Conservation (phyloP, 2,888 invertebrate genomes). For the Tipula helvola region DNA sequence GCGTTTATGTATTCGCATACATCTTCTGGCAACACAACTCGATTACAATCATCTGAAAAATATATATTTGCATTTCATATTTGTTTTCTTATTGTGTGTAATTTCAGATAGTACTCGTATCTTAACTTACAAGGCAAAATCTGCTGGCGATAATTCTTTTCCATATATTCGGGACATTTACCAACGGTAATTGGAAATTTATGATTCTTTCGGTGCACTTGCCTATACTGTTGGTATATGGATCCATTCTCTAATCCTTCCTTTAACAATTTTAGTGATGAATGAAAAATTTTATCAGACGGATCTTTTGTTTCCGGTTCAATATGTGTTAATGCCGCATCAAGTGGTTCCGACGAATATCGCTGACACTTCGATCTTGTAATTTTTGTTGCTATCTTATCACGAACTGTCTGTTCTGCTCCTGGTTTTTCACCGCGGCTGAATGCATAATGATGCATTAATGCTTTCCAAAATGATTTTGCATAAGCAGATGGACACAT, state of each 20-base stretch:
- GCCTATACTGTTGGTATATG: conserved; percentile 87
- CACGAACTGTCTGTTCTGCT: not conserved
- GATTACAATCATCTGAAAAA: conserved; percentile 74
- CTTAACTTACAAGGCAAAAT: conserved; percentile 73
- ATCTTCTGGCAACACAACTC: conserved; percentile 66
- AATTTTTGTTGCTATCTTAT: not conserved
- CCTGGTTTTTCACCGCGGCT: not conserved
- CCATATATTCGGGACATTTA: conserved; percentile 65
- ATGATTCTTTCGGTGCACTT: conserved; percentile 77
- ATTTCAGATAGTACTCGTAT: too few species aligned
- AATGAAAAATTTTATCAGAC: not conserved
- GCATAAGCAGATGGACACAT: conserved; percentile 88
- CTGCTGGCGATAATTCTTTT: conserved; percentile 92
- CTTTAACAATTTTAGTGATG: not conserved
- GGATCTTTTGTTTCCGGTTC: not conserved
- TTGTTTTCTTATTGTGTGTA: too few species aligned
- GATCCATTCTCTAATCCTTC: not conserved
- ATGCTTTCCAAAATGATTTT: conserved; percentile 94
- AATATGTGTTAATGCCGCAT: not conserved
- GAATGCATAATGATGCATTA: not conserved
- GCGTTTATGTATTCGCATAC: conserved; percentile 76
- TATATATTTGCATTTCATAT: conserved; percentile 19
- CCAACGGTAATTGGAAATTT: conserved; percentile 75
- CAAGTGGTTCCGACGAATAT: not conserved
- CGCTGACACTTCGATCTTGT: not conserved